Percentiles rank a stretch among this genome's conserved stretches.
phyloP scores from a whole-genome alignment of 2,113 vertebrate genomes.

The Zootoca vivipara region DNA sequence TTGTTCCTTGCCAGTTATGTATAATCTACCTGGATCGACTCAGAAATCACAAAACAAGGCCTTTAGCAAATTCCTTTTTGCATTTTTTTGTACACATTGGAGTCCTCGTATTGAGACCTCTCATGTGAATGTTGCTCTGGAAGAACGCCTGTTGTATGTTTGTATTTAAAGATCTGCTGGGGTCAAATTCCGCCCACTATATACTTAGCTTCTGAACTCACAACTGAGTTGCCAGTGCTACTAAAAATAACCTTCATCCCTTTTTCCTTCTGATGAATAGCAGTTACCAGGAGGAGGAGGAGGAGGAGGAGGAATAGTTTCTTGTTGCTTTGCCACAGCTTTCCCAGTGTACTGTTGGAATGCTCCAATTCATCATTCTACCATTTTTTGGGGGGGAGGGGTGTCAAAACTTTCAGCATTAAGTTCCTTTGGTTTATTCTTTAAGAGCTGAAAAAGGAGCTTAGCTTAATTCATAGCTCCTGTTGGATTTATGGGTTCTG shows the following conservation, averaged over 20 bases:
- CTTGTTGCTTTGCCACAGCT: constrained; percentile 54
- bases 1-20: constrained; percentile 8
- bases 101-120: not conserved
- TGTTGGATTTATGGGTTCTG: not conserved
- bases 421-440: constrained; percentile 19
- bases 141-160: constrained; percentile 22
- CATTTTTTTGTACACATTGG: constrained; percentile 23
- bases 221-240: constrained; percentile 55
- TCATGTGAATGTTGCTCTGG: constrained; percentile 1
- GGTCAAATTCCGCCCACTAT: constrained; percentile 61
- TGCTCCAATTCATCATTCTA: constrained; percentile 30
- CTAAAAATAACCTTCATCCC: constrained; percentile 63
- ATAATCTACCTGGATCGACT: not conserved
- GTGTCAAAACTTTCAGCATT: constrained; percentile 26
- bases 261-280: constrained; percentile 41
- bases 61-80: not conserved
- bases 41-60: not conserved
- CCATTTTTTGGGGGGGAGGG: not conserved
- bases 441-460: constrained; percentile 9
- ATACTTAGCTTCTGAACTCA: constrained; percentile 75
- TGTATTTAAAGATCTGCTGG: constrained; percentile 44
- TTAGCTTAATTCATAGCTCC: not conserved
- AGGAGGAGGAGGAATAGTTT: constrained; percentile 34
- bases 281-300: constrained; percentile 20
- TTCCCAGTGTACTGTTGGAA: constrained; percentile 26